phyloP scores from a whole-genome alignment of 2,113 vertebrate species.

The Ptychochromis oligacanthus region DNA sequence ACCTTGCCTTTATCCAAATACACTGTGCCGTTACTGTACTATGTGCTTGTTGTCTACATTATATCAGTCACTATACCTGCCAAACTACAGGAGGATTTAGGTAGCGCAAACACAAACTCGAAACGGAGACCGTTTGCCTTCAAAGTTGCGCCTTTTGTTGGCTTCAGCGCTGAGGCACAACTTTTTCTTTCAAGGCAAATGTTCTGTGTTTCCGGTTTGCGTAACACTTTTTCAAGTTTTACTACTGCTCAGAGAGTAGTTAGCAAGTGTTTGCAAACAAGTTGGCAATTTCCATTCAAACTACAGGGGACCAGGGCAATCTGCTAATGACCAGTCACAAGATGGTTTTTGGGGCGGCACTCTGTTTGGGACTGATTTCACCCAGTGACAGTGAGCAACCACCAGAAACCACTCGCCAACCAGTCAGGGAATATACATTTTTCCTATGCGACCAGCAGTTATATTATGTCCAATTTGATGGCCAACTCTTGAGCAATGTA shows the following conservation, averaged over 20 bases:
- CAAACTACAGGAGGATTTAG: neutral
- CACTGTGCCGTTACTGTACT: no score
- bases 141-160: neutral
- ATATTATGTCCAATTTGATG: no score
- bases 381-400: neutral
- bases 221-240: neutral
- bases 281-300: neutral
- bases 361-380: neutral
- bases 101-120: neutral
- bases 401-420: neutral
- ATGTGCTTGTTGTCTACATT: no score
- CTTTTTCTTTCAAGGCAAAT: neutral
- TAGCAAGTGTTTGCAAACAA: neutral
- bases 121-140: neutral
- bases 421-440: neutral
- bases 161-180: neutral
- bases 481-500: neutral
- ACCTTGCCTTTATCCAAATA: neutral
- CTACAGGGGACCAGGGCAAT: neutral
- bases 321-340: neutral
- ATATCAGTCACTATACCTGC: neutral
- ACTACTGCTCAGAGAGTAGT: neutral
- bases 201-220: neutral
- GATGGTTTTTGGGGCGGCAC: neutral
- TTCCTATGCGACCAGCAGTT: no score